Base-by-base conservation (phyloP, 2,797 vertebrate species). In the Heteromormyrus szaboi region DNA sequence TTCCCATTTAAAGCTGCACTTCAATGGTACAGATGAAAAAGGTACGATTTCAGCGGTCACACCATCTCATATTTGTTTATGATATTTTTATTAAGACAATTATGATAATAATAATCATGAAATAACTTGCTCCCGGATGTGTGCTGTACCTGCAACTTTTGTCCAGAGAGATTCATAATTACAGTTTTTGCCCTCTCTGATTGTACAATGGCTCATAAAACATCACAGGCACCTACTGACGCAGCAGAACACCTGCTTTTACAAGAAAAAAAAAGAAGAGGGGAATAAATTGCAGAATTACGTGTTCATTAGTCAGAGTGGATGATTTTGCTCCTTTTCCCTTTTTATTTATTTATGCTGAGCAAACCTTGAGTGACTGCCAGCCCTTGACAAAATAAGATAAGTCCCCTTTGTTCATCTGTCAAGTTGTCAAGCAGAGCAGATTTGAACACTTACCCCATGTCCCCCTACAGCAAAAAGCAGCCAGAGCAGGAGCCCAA, bases 371-470 rank as follows among this genome's bases (percentile, higher is more conserved):
- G 93, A 96, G 94, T 93, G 94, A 93, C 93, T 95, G 95, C 94
- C 94, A 96, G 95, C 95, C 95, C 95, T 95, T 95, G 95, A 94
- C 92, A 93, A 95, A 95, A 96, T 95, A 95, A 95, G 95, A 96
- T 96, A 96, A 96, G 93, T 92, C 93, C 90, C 93, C 92, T 91
- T 94, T 93, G 94, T 94, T 91, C 94, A 96, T 95, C 93, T 91
- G 90, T 96, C 95, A 96, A 93, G 90, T 91, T 93, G 95, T 94
- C 96, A 95, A 91, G 91, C 25, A 87, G 91, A 88, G 92, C 90
- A 56, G 83, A 90, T 91, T 72, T 91, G 93, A 92, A 88, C 54
- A 6, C 50, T 88, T 88, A 89, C n/a, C 88, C 86, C 14, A 37
- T 46, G 54, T 88, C 7, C 84, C 89, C 90, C 56, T 90, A 65